These are phyloP conservation scores for Camponotus floridanus DNA, from an alignment of 1,140 invertebrate genomes.

Conservation along the genomic window DNA sequence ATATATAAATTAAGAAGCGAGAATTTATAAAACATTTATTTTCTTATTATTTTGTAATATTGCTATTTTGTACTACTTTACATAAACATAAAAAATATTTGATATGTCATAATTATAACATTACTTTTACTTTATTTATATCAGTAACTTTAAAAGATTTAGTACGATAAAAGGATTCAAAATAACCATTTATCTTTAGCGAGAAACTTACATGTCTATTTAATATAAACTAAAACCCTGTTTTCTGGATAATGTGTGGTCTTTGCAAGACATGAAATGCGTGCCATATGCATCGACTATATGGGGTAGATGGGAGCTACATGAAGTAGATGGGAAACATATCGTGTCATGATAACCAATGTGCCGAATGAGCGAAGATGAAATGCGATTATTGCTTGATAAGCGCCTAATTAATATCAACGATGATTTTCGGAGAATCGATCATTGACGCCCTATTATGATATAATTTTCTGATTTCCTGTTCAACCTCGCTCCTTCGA, in stretches of 20 bases:
- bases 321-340: conserved; percentile 54
- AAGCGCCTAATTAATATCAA: conserved; percentile 26
- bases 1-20: neutral
- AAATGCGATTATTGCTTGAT: conserved; percentile 57
- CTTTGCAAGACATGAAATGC: conserved; percentile 78
- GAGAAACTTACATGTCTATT: neutral
- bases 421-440: neutral
- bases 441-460: neutral
- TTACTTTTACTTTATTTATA: neutral
- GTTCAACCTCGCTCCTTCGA: conserved; percentile 66
- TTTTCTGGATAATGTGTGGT: conserved; percentile 77
- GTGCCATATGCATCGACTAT: conserved; percentile 77
- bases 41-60: neutral
- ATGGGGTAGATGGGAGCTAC: conserved; percentile 48
- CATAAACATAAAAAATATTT: neutral
- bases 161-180: neutral
- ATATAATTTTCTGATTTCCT: conserved; percentile 1
- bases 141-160: neutral
- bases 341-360: conserved; percentile 43
- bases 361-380: conserved; percentile 65
- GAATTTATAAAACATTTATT: neutral
- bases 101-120: neutral
- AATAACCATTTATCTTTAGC: neutral
- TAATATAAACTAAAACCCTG: neutral
- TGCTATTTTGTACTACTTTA: neutral